Percentiles rank a stretch among this genome's conserved stretches.
phyloP scores from a whole-genome alignment of 2,113 vertebrate genomes.

The Lycocorax pyrrhopterus region DNA sequence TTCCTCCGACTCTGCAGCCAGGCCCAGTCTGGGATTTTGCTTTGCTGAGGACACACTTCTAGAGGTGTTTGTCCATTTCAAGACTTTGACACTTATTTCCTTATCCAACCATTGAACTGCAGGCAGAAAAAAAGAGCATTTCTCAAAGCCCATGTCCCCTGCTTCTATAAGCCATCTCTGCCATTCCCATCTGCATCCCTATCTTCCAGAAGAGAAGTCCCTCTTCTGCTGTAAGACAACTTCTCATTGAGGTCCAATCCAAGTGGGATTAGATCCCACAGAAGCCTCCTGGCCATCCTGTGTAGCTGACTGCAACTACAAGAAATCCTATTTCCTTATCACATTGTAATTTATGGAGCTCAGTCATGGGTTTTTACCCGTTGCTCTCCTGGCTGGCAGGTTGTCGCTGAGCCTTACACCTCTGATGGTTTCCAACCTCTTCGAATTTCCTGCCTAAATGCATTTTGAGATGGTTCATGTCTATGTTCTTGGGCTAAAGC shows the following conservation, averaged over 20 bases:
- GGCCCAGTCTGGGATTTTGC: background rate
- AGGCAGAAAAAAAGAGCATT: background rate
- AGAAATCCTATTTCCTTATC: background rate
- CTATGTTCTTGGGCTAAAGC: background rate
- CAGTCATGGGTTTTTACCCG: background rate
- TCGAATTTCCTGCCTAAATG: constrained; percentile 49
- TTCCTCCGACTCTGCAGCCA: background rate
- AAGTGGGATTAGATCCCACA: background rate
- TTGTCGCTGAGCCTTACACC: background rate
- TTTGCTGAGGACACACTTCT: background rate
- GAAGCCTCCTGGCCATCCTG: background rate
- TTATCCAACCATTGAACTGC: background rate
- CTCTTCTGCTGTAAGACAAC: background rate
- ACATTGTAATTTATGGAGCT: background rate
- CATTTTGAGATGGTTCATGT: background rate
- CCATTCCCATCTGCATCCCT: background rate
- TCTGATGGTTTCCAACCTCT: constrained; percentile 21
- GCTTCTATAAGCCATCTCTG: background rate
- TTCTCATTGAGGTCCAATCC: background rate
- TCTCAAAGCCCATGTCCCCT: background rate
- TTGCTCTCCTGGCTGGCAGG: background rate
- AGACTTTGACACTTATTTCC: background rate
- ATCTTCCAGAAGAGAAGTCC: background rate
- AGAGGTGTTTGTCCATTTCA: background rate
- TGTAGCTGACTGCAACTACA: background rate